Conservation (phyloP, 2,113 vertebrate species). For the Scophthalmus maximus region DNA sequence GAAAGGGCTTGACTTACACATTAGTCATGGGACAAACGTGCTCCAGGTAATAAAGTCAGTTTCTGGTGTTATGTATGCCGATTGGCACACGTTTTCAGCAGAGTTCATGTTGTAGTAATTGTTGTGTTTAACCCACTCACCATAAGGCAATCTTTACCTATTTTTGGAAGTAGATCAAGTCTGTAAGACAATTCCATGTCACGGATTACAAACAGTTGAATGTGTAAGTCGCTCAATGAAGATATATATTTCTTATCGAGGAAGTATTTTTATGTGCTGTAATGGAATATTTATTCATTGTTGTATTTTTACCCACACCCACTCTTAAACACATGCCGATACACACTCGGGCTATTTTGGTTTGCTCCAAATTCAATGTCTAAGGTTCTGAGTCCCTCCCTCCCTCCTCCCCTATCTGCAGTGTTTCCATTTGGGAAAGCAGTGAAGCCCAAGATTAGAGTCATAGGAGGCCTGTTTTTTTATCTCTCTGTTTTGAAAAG, state of each 20-base stretch:
- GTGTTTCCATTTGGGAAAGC: constrained; percentile 48
- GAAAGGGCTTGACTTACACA: too few relatives aligned
- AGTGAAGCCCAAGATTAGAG: constrained; percentile 40
- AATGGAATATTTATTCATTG: background rate
- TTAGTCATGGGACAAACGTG: too few relatives aligned
- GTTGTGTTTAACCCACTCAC: too few relatives aligned
- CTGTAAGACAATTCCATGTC: too few relatives aligned
- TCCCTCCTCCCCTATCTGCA: constrained; percentile 31
- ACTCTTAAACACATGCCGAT: background rate
- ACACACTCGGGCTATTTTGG: constrained; percentile 19
- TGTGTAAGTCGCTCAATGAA: too few relatives aligned
- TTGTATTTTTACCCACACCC: background rate
- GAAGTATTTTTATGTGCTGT: background rate
- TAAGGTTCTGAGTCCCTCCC: constrained; percentile 21
- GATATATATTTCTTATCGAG: background rate
- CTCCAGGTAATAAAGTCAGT: too few relatives aligned
- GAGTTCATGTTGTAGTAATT: too few relatives aligned
- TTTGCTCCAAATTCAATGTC: constrained; percentile 27
- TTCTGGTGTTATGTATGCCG: too few relatives aligned
- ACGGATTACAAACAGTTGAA: too few relatives aligned
- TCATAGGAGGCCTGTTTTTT: constrained; percentile 52
- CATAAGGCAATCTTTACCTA: too few relatives aligned
- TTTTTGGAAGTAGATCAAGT: background rate
- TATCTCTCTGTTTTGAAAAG: constrained; percentile 57
- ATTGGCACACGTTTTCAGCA: too few relatives aligned